phyloP scores from a whole-genome alignment of 2,113 vertebrate genomes.

The Chaetodon auriga region DNA sequence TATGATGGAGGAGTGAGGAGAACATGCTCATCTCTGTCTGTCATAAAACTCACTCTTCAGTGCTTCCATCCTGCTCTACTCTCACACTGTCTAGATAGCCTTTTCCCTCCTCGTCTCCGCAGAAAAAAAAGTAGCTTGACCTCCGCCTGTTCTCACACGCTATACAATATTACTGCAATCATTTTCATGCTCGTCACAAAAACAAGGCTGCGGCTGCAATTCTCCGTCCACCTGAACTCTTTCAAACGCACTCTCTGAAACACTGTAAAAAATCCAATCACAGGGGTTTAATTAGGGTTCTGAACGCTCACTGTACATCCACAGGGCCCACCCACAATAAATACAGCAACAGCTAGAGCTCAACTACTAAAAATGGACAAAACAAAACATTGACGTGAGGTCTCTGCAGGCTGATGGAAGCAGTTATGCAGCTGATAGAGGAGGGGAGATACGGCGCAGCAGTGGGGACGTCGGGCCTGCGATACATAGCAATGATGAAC shows the following conservation, averaged over 20 bases:
- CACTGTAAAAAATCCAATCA: slow-evolving; percentile 46
- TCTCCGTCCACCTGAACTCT: slow-evolving; percentile 39
- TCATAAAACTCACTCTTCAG: slow-evolving; percentile 25
- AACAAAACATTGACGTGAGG: slow-evolving; percentile 38
- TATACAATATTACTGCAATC: slow-evolving; percentile 6
- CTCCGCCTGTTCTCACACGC: slow-evolving; percentile 46
- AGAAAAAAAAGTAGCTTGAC: slow-evolving; percentile 41
- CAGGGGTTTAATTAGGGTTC: slow-evolving; percentile 47
- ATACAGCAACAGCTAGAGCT: slow-evolving; percentile 52
- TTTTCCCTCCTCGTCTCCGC: slow-evolving; percentile 7
- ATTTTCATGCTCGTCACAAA: slow-evolving; percentile 44
- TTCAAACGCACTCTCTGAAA: slow-evolving; percentile 38
- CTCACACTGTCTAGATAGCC: neutral
- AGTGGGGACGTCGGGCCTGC: slow-evolving; percentile 1
- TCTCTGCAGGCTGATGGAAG: slow-evolving; percentile 43
- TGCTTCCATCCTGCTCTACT: slow-evolving; percentile 29
- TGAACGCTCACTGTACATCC: slow-evolving; percentile 42
- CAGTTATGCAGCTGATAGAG: slow-evolving; percentile 36
- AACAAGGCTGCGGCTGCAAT: slow-evolving; percentile 27
- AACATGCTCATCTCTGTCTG: neutral
- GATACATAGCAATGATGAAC: slow-evolving; percentile 35
- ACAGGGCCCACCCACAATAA: slow-evolving; percentile 41
- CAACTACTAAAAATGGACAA: slow-evolving; percentile 35
- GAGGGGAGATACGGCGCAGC: slow-evolving; percentile 31
- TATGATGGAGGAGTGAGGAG: slow-evolving; percentile 17